A percentile compares a stretch with the other conserved stretches of the same genome.
Conservation (phyloP, 2,113 vertebrate species). For the Coturnix japonica region DNA sequence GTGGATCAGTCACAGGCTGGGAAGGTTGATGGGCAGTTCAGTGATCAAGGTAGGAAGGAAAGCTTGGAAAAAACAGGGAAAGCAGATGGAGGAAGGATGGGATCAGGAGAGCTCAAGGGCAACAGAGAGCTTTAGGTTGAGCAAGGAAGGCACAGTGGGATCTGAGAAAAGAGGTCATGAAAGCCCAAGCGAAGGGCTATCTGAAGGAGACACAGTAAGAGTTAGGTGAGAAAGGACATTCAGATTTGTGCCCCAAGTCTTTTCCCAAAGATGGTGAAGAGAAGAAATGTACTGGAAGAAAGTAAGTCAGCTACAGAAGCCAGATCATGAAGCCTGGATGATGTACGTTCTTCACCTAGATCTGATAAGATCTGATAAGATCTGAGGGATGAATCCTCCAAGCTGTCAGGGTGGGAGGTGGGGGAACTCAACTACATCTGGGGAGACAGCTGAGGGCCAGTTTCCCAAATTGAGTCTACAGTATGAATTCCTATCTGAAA, state of each 20-base stretch:
- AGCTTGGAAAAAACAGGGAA: background rate
- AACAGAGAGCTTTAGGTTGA: background rate
- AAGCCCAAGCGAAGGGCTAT: background rate
- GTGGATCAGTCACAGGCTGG: background rate
- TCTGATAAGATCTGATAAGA: background rate
- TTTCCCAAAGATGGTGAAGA: background rate
- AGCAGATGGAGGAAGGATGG: background rate
- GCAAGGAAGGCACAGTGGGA: background rate
- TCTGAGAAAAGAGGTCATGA: background rate
- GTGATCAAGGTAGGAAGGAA: background rate
- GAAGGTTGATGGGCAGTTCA: background rate
- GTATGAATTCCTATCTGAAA: background rate
- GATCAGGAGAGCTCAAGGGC: background rate
- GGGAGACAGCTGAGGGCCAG: background rate
- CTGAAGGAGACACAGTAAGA: background rate
- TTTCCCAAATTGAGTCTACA: background rate
- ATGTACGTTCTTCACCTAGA: background rate
- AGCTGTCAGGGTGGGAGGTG: background rate
- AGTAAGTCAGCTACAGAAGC: background rate
- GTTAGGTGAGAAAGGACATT: background rate
- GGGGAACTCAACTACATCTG: background rate
- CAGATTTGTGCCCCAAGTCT: background rate
- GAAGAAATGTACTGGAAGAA: background rate
- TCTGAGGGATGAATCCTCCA: background rate
- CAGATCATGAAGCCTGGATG: background rate